phyloP scores from a whole-genome alignment of 1,140 invertebrate species.

The Drosophila burlai region DNA sequence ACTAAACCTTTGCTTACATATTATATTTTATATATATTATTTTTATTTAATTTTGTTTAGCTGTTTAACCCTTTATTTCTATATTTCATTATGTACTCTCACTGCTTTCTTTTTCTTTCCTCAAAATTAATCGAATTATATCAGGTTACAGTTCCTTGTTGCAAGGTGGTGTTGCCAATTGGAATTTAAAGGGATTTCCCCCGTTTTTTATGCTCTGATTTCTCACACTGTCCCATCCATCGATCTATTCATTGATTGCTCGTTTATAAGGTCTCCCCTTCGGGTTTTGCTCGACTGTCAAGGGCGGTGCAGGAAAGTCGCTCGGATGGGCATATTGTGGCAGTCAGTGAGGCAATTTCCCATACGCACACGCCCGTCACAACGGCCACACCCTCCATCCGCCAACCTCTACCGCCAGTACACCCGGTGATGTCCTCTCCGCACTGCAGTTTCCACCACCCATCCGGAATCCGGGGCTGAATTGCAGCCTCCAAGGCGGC shows the following conservation, averaged over 20 bases:
- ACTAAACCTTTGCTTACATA: neutral
- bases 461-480: slow-evolving; percentile 12
- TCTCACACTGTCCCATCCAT: slow-evolving; percentile 53
- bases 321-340: slow-evolving; percentile 69
- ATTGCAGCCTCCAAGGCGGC: slow-evolving; percentile 38
- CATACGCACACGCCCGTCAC: slow-evolving; percentile 70
- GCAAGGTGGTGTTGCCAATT: slow-evolving; percentile 10
- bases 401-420: neutral
- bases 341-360: slow-evolving; percentile 76
- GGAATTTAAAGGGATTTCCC: slow-evolving; percentile 13
- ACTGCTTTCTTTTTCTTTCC: neutral
- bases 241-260: slow-evolving; percentile 58
- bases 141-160: slow-evolving; percentile 14
- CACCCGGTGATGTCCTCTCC: neutral
- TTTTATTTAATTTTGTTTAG: neutral
- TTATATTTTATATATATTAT: neutral
- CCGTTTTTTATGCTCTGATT: slow-evolving; percentile 44
- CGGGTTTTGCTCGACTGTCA: slow-evolving; percentile 12
- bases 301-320: slow-evolving; percentile 22
- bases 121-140: slow-evolving; percentile 11
- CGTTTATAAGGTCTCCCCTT: slow-evolving; percentile 49
- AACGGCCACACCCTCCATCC: slow-evolving; percentile 58
- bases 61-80: too few relatives aligned
- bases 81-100: neutral
- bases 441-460: slow-evolving; percentile 46